Evolutionary conservation across 1,140 invertebrate genomes (phyloP).

Genomic region (Radopholus similis): DNA sequence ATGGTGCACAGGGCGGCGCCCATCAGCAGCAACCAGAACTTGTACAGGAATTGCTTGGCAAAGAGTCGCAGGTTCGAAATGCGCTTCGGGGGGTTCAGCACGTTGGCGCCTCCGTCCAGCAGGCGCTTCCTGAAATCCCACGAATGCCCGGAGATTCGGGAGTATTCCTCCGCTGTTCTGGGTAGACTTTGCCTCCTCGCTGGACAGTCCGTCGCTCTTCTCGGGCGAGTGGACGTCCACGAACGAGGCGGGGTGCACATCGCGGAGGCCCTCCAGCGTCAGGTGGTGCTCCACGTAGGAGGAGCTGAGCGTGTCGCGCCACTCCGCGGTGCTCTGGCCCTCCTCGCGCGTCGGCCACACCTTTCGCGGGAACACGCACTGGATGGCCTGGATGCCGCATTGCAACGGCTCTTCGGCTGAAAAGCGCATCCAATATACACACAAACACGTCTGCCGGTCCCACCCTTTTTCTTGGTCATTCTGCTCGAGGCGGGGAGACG

Average conservation of each 20-base stretch:
- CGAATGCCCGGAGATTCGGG: neutral
- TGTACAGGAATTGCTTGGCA: conserved; percentile 54
- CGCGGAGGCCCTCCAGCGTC: conserved; percentile 42
- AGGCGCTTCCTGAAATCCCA: conserved; percentile 47
- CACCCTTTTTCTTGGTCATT: too few species aligned
- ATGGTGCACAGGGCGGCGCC: conserved; percentile 48
- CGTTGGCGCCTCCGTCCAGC: conserved; percentile 51
- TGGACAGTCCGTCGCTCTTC: conserved; percentile 51
- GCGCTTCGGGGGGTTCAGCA: conserved; percentile 44
- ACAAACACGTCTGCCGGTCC: too few species aligned
- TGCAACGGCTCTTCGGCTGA: too few species aligned
- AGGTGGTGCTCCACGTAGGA: conserved; percentile 50
- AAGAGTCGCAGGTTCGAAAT: conserved; percentile 44
- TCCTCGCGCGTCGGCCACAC: neutral
- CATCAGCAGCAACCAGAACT: conserved; percentile 57
- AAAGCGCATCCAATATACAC: too few species aligned
- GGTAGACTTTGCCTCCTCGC: conserved; percentile 46
- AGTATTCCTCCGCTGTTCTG: neutral
- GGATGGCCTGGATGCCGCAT: conserved; percentile 10
- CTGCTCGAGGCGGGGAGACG: too few species aligned
- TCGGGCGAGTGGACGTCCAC: conserved; percentile 52
- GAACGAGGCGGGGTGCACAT: conserved; percentile 56
- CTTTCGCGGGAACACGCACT: conserved; percentile 12
- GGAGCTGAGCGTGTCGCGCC: conserved; percentile 16
- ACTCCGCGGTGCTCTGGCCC: too few species aligned